Base-by-base conservation (phyloP, 2,888 invertebrate genomes). In the Hartigia nigra region DNA sequence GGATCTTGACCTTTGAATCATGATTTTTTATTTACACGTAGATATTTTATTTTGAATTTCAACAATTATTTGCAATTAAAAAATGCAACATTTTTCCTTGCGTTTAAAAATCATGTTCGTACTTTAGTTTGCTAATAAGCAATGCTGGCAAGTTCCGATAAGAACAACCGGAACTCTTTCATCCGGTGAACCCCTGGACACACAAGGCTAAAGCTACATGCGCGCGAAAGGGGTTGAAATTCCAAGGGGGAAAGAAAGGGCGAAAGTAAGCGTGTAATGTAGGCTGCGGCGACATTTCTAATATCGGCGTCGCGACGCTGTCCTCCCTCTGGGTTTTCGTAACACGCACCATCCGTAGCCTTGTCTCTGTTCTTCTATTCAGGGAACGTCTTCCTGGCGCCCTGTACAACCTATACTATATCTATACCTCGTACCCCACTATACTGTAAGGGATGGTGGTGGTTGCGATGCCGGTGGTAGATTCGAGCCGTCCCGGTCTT, bases 401-500 rank as follows among this genome's bases (percentile, higher is more conserved):
- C 55, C 55, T 55, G 55, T 23, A 23, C 23, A 55, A 9, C 55
- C 55, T 55, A 23, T 39, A 39, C 39, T 39, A 39, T 39, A 39
- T 14, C 39, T 39, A 39, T 39, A 39, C 39, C 39, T 14, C 14
- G 39, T 39, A 39, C 39, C 39, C 23, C 5, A 5, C 39, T 39
- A 39, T 55, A 55, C 55, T 9, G 23, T 23, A 55, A 55, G 23
- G 55, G 55, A 55, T 55, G 23, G 23, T 2, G 23, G 55, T 55
- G 9, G 55, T 55, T 23, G 55, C 23, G 55, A 55, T 23, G 55
- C 79, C 82, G 83, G 81, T 77, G 76, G 81, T 85, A 82, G 83
- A 84, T 82, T 87, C 82, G 82, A 82, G 81, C 82, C 80, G 84
- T 85, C 86, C 82, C 79, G 79, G 72, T 72, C 32, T 34, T 12